Evolutionary conservation across 2,797 vertebrate genomes (phyloP).

Genomic region (Saxicola maurus): DNA sequence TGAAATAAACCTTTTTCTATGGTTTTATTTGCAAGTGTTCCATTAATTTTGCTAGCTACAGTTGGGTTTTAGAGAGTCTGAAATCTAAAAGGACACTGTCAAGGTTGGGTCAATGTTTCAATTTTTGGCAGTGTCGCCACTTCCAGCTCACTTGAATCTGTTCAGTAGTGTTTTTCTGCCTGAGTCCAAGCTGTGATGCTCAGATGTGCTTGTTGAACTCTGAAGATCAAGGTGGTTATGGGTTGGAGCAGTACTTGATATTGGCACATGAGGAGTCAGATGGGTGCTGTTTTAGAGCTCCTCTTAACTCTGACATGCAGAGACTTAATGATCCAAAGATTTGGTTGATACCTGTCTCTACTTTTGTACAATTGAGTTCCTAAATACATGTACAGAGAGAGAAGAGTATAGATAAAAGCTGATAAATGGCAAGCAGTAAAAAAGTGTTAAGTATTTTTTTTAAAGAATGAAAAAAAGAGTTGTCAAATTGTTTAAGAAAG

Average conservation of each 20-base stretch:
- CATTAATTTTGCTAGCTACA: conserved; percentile 76
- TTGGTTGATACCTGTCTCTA: conserved; percentile 34
- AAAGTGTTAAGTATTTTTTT: neutral
- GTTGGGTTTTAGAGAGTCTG: conserved; percentile 57
- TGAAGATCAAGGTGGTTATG: conserved; percentile 25
- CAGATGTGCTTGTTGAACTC: neutral
- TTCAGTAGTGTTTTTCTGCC: neutral
- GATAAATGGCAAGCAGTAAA: neutral
- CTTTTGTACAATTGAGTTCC: conserved; percentile 34
- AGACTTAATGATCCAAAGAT: conserved; percentile 26
- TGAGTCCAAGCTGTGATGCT: neutral
- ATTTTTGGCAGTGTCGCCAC: conserved; percentile 3
- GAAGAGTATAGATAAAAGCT: neutral
- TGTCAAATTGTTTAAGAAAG: neutral
- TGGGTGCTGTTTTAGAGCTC: conserved; percentile 28
- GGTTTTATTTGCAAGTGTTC: conserved; percentile 85
- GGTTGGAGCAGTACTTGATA: neutral
- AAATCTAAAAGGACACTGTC: conserved; percentile 65
- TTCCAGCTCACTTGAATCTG: neutral
- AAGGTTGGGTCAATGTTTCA: conserved; percentile 49
- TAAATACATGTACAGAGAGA: conserved; percentile 12
- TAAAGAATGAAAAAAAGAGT: neutral
- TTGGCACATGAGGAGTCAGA: conserved; percentile 22
- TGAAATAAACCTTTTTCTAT: conserved; percentile 88
- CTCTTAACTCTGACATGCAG: neutral